phyloP scores from a whole-genome alignment of 1,140 invertebrate genomes.

The Monochamus saltuarius region DNA sequence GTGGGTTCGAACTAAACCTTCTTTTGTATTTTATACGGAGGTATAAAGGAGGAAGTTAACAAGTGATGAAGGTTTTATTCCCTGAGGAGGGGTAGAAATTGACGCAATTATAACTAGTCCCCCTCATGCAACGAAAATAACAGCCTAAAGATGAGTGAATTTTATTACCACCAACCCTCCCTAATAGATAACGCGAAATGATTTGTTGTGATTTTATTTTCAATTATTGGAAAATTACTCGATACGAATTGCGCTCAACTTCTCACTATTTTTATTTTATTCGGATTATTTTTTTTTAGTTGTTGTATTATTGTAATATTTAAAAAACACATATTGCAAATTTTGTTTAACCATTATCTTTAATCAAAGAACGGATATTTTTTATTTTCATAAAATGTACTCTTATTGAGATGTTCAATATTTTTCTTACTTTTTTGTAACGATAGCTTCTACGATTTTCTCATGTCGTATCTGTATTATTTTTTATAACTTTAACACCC shows the following conservation, averaged over 20 bases:
- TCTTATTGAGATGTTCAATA: too few relatives aligned
- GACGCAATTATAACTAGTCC: constrained; percentile 27
- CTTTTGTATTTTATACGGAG: constrained; percentile 7
- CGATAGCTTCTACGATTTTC: too few relatives aligned
- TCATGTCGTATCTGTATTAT: too few relatives aligned
- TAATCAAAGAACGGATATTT: too few relatives aligned
- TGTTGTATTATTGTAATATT: too few relatives aligned
- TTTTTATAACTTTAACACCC: too few relatives aligned
- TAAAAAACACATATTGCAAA: too few relatives aligned
- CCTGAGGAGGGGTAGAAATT: constrained; percentile 26
- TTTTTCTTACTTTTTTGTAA: too few relatives aligned
- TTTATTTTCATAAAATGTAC: too few relatives aligned
- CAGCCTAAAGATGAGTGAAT: constrained; percentile 30
- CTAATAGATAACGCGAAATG: constrained; percentile 1
- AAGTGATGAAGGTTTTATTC: constrained; percentile 27
- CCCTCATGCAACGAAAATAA: constrained; percentile 28
- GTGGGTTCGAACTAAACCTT: constrained; percentile 5
- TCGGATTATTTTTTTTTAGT: too few relatives aligned
- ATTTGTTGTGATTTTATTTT: constrained; percentile 6
- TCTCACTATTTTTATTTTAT: too few relatives aligned
- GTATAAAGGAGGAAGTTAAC: constrained; percentile 28
- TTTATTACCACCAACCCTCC: constrained; percentile 20
- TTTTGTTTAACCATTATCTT: too few relatives aligned
- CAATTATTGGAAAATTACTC: background rate
- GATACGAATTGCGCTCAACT: background rate